These are phyloP conservation scores for Balanococcus diminutus DNA, from an alignment of 2,888 invertebrate genomes.

Conservation along the genomic window DNA sequence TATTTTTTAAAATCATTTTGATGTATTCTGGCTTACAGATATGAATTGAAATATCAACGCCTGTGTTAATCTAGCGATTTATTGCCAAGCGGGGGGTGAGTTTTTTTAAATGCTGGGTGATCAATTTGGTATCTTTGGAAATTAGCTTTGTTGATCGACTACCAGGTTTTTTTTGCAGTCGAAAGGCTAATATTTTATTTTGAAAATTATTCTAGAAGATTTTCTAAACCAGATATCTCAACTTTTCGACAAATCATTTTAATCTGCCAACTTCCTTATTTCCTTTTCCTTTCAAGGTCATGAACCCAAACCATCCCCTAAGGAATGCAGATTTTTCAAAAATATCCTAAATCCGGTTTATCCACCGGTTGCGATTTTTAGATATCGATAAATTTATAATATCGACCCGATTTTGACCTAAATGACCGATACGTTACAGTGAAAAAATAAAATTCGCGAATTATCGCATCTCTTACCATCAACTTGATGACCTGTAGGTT, in stretches of 20 bases:
- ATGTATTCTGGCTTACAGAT: background rate
- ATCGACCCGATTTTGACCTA: background rate
- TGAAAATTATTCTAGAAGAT: too few species aligned
- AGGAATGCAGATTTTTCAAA: background rate
- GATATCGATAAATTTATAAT: background rate
- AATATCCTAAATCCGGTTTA: background rate
- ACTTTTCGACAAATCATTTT: background rate
- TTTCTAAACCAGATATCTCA: too few species aligned
- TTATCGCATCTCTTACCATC: background rate
- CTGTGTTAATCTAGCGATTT: background rate
- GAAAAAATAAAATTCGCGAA: background rate
- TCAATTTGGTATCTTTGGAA: too few species aligned
- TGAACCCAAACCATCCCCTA: background rate
- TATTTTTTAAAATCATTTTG: slow-evolving; percentile 38
- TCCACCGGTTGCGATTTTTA: background rate
- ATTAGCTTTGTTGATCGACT: too few species aligned
- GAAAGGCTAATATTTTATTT: background rate
- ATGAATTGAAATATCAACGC: slow-evolving; percentile 15
- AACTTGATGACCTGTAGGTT: background rate
- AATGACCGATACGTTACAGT: background rate
- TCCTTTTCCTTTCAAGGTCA: background rate
- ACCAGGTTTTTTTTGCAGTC: background rate
- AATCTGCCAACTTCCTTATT: background rate
- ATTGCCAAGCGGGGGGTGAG: background rate
- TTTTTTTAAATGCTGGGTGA: too few species aligned